Evolutionary conservation across 1,140 invertebrate species (phyloP), one percentile per base, ranked within the genome.

Genomic region (Achatina immaculata): DNA sequence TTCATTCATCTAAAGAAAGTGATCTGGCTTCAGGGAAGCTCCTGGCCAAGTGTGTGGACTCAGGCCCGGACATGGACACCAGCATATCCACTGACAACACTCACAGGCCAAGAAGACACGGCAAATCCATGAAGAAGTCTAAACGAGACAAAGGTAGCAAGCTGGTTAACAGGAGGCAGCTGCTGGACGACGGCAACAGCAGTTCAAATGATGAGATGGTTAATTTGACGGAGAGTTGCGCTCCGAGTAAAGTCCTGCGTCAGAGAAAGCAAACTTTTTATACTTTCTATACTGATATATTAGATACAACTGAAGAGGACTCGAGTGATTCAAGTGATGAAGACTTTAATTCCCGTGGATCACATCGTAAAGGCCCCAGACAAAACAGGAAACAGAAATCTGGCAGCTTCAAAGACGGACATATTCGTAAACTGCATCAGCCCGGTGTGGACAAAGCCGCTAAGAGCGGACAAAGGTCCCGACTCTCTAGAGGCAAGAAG

Each of bases 161-260:
- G 51, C 28, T 36, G 21, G 36, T 62, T 34, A 77, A 77, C 19
- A 77, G 55, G 21, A 77, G 72, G n/a, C 31, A n/a, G 45, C 51
- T 24, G 24, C 24, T 48, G 72, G 43, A 74, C 51, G 72, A 74
- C 6, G 31, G 31, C 72, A 74, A 74, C 72, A 74, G 72, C 48
- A 77, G 74, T 51, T 77, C 74, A 11, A 77, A 77, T 42, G 74
- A 77, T 62, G 74, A 62, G 42, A 6, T 68, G 14, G 16, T 11
- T 36, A 14, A 6, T 68, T 6, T 36, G 24, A 14, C 66, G 24
- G 68, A 69, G 24, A 69, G n/a, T 6, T 21, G 24, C 42, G 42
- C 68, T 7, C 36, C 2, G 16, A 19, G 16, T 36, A 76, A 76
- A 43, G 6, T 21, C 4, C 42, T 76, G 55, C 9, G 74, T 21